These are phyloP conservation scores for Felis chaus DNA, from an alignment of 2,113 vertebrate species.

Conservation along the genomic window DNA sequence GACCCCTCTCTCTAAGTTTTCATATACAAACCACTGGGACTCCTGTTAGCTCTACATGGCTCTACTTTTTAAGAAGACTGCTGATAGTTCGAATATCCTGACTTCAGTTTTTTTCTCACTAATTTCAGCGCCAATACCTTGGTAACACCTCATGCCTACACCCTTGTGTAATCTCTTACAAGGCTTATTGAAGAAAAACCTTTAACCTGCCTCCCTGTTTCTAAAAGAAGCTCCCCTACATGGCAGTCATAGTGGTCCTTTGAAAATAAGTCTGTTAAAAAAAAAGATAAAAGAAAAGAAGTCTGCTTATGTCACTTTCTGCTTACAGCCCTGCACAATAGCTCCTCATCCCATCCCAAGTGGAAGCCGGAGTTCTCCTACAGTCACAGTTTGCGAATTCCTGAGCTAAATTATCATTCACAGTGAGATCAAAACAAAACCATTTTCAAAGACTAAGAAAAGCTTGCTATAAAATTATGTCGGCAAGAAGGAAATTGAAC, in stretches of 20 bases:
- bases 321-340: neutral
- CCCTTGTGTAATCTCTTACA: neutral
- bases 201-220: neutral
- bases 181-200: neutral
- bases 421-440: neutral
- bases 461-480: neutral
- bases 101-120: neutral
- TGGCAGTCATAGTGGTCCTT: neutral
- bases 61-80: neutral
- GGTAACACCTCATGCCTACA: neutral
- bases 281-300: no score
- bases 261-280: neutral
- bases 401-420: neutral
- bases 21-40: neutral
- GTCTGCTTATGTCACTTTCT: neutral
- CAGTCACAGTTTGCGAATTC: neutral
- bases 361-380: neutral
- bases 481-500: neutral
- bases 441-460: neutral
- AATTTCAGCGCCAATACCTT: neutral
- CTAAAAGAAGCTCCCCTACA: neutral
- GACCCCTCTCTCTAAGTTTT: neutral
- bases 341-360: neutral
- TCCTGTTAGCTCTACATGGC: neutral
- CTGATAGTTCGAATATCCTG: neutral